Conservation (phyloP, 2,888 invertebrate species). For the Melieria picta region DNA sequence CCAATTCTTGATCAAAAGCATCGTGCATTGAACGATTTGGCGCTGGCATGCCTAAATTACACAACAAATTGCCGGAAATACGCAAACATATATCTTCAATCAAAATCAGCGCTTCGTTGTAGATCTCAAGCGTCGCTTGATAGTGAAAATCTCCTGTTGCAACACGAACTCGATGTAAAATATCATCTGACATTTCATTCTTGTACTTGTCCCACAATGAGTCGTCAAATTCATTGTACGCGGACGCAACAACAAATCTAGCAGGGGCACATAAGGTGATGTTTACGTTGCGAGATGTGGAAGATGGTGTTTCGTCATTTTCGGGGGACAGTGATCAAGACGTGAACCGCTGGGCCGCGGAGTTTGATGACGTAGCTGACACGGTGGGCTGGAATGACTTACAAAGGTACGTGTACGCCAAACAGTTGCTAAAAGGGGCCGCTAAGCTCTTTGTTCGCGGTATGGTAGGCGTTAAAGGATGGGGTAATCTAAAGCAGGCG, state of each 20-base stretch:
- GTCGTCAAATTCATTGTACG: background rate
- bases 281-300: no score
- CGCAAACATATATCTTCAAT: conserved; percentile 16
- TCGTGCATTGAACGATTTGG: conserved; percentile 9
- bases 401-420: conserved; percentile 13
- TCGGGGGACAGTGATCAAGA: background rate
- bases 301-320: background rate
- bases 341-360: conserved; percentile 16
- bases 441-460: conserved; percentile 33
- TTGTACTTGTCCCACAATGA: conserved; percentile 1
- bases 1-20: conserved; percentile 10
- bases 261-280: background rate
- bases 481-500: conserved; percentile 16
- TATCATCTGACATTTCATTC: background rate
- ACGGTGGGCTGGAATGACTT: conserved; percentile 32
- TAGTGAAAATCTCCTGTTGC: background rate
- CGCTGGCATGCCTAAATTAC: conserved; percentile 6
- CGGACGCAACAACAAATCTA: background rate
- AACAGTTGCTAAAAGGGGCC: conserved; percentile 4
- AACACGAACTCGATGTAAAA: background rate
- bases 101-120: conserved; percentile 3
- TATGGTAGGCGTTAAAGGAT: conserved; percentile 8
- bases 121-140: background rate
- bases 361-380: conserved; percentile 29
- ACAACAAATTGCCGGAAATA: conserved; percentile 8